Percentiles rank a stretch among this genome's conserved stretches.
Evolutionary conservation across 1,140 invertebrate species (phyloP).

Genomic region (Papilio helenus): DNA sequence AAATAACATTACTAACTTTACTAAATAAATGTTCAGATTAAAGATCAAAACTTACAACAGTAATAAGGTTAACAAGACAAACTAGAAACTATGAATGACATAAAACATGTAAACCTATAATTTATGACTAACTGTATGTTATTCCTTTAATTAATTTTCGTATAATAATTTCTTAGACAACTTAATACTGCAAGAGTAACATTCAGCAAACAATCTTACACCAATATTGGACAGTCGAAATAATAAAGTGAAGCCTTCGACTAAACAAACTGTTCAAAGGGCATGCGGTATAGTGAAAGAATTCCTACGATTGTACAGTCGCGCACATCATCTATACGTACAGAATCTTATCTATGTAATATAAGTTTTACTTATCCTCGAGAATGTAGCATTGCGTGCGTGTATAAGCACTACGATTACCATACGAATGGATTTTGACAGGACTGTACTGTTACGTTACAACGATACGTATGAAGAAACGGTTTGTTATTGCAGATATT

Average conservation of each 20-base stretch:
- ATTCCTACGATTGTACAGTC: neutral
- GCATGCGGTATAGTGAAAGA: neutral
- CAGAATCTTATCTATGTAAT: conserved; percentile 17
- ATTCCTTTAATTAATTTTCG: too few species aligned
- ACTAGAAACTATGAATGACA: neutral
- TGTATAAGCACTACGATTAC: neutral
- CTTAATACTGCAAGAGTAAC: neutral
- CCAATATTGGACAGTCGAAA: neutral
- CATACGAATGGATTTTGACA: neutral
- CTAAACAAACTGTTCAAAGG: conserved; percentile 1
- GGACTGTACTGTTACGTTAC: conserved; percentile 7
- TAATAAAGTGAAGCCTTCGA: neutral
- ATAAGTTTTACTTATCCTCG: neutral
- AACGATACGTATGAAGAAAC: neutral
- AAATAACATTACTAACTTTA: too few species aligned
- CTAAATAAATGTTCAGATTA: neutral
- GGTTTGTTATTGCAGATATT: neutral
- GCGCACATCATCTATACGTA: neutral
- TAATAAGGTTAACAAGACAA: too few species aligned
- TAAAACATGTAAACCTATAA: neutral
- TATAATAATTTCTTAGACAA: neutral
- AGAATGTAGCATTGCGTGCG: conserved; percentile 9
- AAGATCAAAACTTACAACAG: neutral
- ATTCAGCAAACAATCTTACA: conserved; percentile 3
- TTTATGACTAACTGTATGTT: neutral